Conservation (phyloP, 2,797 vertebrate species). For the Nothura maculosa region DNA sequence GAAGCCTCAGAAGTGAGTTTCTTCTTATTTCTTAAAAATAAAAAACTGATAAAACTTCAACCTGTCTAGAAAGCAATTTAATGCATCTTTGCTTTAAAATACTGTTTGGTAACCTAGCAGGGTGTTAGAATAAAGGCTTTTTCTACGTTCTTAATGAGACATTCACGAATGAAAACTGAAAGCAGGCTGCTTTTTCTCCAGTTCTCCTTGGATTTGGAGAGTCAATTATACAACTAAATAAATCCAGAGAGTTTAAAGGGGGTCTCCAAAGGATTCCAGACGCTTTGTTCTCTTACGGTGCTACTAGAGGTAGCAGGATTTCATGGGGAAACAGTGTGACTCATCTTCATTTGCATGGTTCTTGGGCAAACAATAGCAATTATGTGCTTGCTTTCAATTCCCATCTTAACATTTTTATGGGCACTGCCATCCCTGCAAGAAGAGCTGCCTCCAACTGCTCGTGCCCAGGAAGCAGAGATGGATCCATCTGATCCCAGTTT, state of each 20-base stretch:
- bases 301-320: neutral
- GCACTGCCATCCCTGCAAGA: neutral
- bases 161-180: rapidly evolving
- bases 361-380: slow-evolving; percentile 19
- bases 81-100: neutral
- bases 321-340: slow-evolving; percentile 32
- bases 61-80: neutral
- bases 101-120: rapidly evolving
- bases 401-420: neutral
- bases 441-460: neutral
- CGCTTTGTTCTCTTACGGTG: neutral
- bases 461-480: neutral
- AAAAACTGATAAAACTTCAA: neutral
- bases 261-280: neutral
- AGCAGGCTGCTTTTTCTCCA: rapidly evolving
- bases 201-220: neutral
- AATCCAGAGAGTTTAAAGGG: rapidly evolving
- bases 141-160: neutral
- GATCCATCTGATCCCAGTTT: neutral
- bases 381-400: neutral
- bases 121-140: neutral
- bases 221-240: neutral
- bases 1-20: neutral
- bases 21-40: no score
- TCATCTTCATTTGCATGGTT: slow-evolving; percentile 28